Percentiles rank a stretch among this genome's conserved stretches.
These are phyloP conservation scores for Lepus americanus DNA, from an alignment of 2,113 vertebrate genomes.

Conservation along the genomic window DNA sequence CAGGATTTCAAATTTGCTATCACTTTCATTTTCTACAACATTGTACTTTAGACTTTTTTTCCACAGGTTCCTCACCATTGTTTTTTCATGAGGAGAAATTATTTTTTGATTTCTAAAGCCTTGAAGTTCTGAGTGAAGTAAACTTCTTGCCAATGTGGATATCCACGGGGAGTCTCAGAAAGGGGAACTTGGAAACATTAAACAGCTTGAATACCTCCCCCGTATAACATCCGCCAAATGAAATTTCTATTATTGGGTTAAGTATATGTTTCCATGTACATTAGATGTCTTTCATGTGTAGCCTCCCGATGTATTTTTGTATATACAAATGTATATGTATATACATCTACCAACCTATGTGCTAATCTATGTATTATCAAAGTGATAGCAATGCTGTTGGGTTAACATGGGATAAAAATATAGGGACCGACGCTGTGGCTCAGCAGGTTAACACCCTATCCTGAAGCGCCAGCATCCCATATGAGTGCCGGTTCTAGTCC, in stretches of 20 bases:
- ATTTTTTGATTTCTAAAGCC: constrained; percentile 28
- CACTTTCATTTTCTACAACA: neutral
- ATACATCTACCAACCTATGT: neutral
- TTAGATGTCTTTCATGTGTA: neutral
- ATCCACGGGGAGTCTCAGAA: neutral
- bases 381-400: neutral
- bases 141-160: neutral
- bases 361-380: no score
- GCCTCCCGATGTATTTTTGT: neutral
- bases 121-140: constrained; percentile 37
- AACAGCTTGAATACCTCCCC: neutral
- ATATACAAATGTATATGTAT: neutral
- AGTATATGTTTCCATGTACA: neutral
- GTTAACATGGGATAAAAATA: neutral
- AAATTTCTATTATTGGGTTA: neutral
- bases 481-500: no score
- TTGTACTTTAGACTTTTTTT: neutral
- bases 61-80: neutral
- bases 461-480: no score
- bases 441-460: no score
- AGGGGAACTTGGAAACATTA: neutral
- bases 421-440: neutral
- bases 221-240: neutral
- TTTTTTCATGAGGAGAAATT: constrained; percentile 11
- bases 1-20: neutral